A percentile compares a stretch with the other conserved stretches of the same genome.
Evolutionary conservation across 2,888 invertebrate genomes (phyloP).

Genomic region (Lasioglossum calceatum): DNA sequence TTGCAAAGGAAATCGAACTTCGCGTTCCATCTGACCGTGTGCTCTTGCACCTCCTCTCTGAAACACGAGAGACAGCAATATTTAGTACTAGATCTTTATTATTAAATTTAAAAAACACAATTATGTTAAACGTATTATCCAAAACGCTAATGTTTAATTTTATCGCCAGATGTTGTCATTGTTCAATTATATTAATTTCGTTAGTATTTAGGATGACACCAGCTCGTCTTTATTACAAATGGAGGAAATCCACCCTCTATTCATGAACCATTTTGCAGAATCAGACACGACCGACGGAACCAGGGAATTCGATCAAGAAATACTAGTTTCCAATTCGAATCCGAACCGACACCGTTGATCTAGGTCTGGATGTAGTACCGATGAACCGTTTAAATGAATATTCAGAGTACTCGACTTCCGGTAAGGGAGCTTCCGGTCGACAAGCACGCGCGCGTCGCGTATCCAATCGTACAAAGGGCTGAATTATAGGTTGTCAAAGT

Average conservation of each 20-base stretch:
- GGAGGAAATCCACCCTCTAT: background rate
- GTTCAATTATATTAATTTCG: background rate
- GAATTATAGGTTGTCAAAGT: constrained; percentile 19
- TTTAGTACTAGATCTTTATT: background rate
- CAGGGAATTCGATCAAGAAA: constrained; percentile 4
- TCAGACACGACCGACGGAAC: background rate
- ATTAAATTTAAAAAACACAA: background rate
- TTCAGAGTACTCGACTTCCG: constrained; percentile 41
- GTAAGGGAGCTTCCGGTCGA: constrained; percentile 17
- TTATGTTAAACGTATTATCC: no score
- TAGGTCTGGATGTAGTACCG: constrained; percentile 21
- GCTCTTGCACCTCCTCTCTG: constrained; percentile 97
- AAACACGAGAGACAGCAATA: constrained; percentile 64
- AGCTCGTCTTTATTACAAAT: background rate
- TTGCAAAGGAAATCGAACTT: constrained; percentile 97
- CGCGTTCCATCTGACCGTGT: constrained; percentile 97
- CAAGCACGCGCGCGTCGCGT: constrained; percentile 15
- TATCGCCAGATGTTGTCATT: no score
- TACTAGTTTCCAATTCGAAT: constrained; percentile 24
- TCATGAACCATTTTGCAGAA: background rate
- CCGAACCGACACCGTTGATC: constrained; percentile 17
- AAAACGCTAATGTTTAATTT: no score
- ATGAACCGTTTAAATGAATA: constrained; percentile 49
- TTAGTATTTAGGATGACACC: background rate
- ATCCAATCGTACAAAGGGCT: constrained; percentile 38